phyloP scores from a whole-genome alignment of 1,140 invertebrate genomes.

The Camponotus vicinus region DNA sequence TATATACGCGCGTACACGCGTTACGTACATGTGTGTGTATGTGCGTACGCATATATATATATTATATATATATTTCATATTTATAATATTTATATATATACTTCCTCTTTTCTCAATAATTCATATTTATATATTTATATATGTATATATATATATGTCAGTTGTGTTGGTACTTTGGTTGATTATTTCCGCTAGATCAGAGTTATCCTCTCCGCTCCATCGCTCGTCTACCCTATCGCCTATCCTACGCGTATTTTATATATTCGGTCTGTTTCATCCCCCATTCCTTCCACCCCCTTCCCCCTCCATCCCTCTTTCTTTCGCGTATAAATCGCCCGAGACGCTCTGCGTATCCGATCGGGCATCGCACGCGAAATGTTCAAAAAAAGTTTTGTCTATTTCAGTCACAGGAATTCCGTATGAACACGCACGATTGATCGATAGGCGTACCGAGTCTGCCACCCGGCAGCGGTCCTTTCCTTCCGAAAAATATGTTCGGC shows the following conservation, averaged over 20 bases:
- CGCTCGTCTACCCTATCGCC: constrained; percentile 74
- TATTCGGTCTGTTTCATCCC: constrained; percentile 54
- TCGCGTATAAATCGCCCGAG: constrained; percentile 37
- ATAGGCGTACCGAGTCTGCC: constrained; percentile 37
- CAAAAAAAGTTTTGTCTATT: constrained; percentile 65
- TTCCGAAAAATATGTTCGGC: constrained; percentile 16
- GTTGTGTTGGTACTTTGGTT: constrained; percentile 81
- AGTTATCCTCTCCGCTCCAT: constrained; percentile 80
- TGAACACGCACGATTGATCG: constrained; percentile 55
- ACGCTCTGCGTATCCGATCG: constrained; percentile 61
- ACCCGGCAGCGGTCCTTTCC: constrained; percentile 26
- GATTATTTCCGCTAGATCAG: constrained; percentile 81
- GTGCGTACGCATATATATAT: constrained; percentile 61
- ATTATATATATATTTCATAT: constrained; percentile 76
- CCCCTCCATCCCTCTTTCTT: constrained; percentile 8
- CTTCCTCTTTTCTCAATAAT: constrained; percentile 75
- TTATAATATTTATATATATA: constrained; percentile 76
- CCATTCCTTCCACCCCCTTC: not conserved
- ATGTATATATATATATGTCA: constrained; percentile 74
- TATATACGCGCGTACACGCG: constrained; percentile 41
- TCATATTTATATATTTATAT: constrained; percentile 73
- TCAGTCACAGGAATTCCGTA: constrained; percentile 55
- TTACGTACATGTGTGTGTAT: constrained; percentile 56
- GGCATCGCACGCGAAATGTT: constrained; percentile 76
- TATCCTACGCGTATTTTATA: constrained; percentile 62